phyloP scores from a whole-genome alignment of 2,113 vertebrate genomes.

The Epinephelus lanceolatus region DNA sequence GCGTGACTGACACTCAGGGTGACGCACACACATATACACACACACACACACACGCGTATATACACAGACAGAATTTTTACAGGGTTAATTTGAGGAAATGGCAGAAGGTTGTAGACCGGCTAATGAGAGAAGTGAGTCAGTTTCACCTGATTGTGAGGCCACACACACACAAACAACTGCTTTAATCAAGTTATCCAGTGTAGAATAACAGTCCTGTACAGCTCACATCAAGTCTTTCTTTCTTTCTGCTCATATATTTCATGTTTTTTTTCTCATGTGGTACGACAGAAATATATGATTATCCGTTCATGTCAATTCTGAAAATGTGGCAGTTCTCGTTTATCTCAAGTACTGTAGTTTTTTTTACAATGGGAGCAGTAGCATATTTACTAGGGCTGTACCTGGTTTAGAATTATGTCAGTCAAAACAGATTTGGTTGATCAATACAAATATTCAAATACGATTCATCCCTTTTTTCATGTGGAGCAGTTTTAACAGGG shows the following conservation, averaged over 20 bases:
- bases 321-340: too few relatives aligned
- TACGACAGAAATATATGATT: too few relatives aligned
- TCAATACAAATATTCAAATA: too few relatives aligned
- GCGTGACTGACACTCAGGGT: constrained; percentile 19
- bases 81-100: constrained; percentile 72
- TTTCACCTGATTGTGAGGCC: constrained; percentile 34
- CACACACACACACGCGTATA: background rate
- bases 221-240: background rate
- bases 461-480: too few relatives aligned
- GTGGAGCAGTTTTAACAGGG: too few relatives aligned
- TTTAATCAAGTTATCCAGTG: background rate
- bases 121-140: constrained; percentile 46
- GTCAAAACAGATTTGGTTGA: too few relatives aligned
- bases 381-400: too few relatives aligned
- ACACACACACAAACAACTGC: background rate
- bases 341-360: too few relatives aligned
- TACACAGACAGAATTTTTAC: constrained; percentile 41
- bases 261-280: too few relatives aligned
- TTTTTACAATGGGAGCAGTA: too few relatives aligned
- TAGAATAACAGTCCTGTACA: background rate
- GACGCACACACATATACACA: background rate
- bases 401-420: too few relatives aligned
- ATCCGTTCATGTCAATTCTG: too few relatives aligned
- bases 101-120: constrained; percentile 41
- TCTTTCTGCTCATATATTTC: background rate